These are phyloP conservation scores for Chesias legatella DNA, from an alignment of 2,888 invertebrate genomes.

Conservation along the genomic window DNA sequence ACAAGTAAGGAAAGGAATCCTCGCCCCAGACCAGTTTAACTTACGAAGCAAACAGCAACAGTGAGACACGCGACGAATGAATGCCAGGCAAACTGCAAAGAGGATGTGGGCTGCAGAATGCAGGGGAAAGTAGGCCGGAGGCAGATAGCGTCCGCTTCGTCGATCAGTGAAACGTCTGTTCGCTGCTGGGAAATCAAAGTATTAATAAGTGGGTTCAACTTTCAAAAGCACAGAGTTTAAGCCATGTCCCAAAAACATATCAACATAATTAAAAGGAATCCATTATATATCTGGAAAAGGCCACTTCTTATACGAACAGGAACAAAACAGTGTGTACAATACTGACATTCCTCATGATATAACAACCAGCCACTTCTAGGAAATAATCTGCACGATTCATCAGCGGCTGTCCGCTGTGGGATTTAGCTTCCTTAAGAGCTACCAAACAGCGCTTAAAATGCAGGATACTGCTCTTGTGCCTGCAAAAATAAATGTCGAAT, in stretches of 20 bases:
- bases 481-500: constrained; percentile 27
- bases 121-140: constrained; percentile 63
- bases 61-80: constrained; percentile 47
- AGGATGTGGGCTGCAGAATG: constrained; percentile 61
- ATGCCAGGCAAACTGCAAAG: constrained; percentile 53
- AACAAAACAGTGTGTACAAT: too few species aligned
- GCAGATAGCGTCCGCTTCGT: constrained; percentile 63
- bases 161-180: constrained; percentile 48
- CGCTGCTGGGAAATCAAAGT: constrained; percentile 45
- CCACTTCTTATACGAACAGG: too few species aligned
- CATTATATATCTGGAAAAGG: too few species aligned
- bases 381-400: constrained; percentile 49
- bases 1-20: too few species aligned
- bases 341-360: constrained; percentile 63
- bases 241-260: background rate
- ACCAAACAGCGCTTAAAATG: constrained; percentile 57
- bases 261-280: background rate
- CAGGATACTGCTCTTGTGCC: constrained; percentile 60
- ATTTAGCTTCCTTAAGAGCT: constrained; percentile 48
- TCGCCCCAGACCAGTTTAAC: constrained; percentile 25
- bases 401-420: constrained; percentile 39
- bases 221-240: too few species aligned
- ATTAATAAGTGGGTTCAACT: background rate
- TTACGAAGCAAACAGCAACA: constrained; percentile 51
- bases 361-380: constrained; percentile 59